Conservation (phyloP, 2,888 invertebrate genomes). For the Lasioglossum morio region DNA sequence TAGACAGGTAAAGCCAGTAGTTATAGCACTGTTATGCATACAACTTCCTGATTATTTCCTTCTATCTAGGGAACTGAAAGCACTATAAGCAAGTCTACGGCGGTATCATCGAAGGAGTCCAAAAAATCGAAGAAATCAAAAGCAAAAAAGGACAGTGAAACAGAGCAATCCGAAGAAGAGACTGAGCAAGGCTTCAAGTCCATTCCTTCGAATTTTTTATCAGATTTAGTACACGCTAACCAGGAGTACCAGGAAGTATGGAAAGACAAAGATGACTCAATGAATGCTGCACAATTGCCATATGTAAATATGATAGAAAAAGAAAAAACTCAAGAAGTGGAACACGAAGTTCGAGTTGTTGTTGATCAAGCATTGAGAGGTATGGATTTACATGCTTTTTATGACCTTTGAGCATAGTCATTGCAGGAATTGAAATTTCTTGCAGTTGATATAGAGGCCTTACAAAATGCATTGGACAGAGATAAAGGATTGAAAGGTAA, state of each 20-base stretch:
- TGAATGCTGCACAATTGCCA: conserved; percentile 91
- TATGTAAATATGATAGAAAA: conserved; percentile 93
- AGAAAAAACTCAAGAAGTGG: conserved; percentile 93
- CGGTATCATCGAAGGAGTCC: conserved; percentile 90
- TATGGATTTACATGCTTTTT: conserved; percentile 27
- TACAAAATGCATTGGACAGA: conserved; percentile 90
- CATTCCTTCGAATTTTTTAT: conserved; percentile 89
- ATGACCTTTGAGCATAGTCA: background rate
- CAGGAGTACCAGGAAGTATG: conserved; percentile 94
- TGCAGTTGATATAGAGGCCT: conserved; percentile 86
- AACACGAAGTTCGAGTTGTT: conserved; percentile 91
- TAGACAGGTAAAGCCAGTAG: conserved; percentile 86
- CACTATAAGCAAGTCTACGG: conserved; percentile 92
- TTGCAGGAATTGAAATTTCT: background rate
- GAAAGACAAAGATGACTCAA: conserved; percentile 91
- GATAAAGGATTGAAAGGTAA: conserved; percentile 91
- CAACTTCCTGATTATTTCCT: background rate
- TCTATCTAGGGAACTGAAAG: conserved; percentile 89
- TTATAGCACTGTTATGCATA: background rate
- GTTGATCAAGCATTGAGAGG: conserved; percentile 93
- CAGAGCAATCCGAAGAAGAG: conserved; percentile 87
- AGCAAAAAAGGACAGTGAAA: conserved; percentile 88
- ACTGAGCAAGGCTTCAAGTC: conserved; percentile 89
- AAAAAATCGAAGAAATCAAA: conserved; percentile 91
- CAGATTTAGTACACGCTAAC: conserved; percentile 89